A percentile compares a stretch with the other conserved stretches of the same genome.
Evolutionary conservation across 1,140 invertebrate genomes (phyloP).

Genomic region (Tetramorium alpestre): DNA sequence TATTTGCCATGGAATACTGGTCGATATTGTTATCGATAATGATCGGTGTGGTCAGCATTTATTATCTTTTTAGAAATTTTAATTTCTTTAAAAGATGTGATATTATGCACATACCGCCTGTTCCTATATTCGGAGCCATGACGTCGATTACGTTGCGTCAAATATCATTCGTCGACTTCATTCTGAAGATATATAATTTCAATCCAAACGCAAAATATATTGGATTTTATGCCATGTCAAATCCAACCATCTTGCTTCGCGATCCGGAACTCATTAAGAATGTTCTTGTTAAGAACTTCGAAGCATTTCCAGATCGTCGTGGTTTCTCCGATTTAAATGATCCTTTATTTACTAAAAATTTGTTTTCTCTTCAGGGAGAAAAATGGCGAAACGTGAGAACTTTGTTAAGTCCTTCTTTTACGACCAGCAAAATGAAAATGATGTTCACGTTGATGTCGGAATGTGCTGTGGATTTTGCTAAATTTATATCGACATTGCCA

Average conservation of each 20-base stretch:
- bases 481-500: constrained; percentile 35
- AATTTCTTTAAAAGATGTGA: constrained; percentile 69
- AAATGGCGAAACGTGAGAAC: constrained; percentile 77
- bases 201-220: constrained; percentile 68
- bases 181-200: constrained; percentile 33
- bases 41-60: constrained; percentile 23
- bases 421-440: constrained; percentile 75
- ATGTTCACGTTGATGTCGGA: constrained; percentile 72
- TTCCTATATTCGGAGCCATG: constrained; percentile 64
- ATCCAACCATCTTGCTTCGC: constrained; percentile 77
- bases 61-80: constrained; percentile 20
- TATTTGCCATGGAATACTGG: constrained; percentile 4
- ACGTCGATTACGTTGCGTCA: neutral
- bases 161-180: constrained; percentile 17
- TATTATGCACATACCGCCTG: constrained; percentile 61
- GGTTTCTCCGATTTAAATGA: constrained; percentile 74
- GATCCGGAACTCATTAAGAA: constrained; percentile 80
- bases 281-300: constrained; percentile 75
- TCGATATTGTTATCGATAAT: constrained; percentile 24
- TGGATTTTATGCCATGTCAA: constrained; percentile 58
- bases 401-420: constrained; percentile 79
- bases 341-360: constrained; percentile 75
- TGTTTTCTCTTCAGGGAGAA: constrained; percentile 77
- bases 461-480: constrained; percentile 58
- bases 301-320: constrained; percentile 79